A percentile compares a stretch with the other conserved stretches of the same genome.
Evolutionary conservation across 2,113 vertebrate genomes (phyloP).

Genomic region (Campylomormyrus numenius): DNA sequence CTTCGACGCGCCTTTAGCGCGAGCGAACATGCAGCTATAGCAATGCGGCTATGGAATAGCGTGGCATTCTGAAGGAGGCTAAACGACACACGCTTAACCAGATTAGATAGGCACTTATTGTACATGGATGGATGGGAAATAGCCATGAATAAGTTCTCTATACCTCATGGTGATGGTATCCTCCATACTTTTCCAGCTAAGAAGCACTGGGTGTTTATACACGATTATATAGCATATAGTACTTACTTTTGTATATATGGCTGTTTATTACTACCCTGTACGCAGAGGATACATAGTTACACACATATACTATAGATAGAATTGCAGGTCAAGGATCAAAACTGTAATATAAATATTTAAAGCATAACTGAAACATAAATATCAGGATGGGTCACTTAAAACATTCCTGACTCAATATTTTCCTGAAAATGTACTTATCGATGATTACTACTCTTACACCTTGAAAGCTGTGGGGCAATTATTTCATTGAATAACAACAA

Average conservation of each 20-base stretch:
- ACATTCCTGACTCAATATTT: background rate
- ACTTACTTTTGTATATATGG: background rate
- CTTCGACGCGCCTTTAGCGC: background rate
- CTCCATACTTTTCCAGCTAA: background rate
- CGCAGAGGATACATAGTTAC: background rate
- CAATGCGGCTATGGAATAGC: background rate
- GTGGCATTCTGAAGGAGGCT: background rate
- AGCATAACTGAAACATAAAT: background rate
- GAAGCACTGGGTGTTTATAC: background rate
- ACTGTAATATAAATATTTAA: background rate
- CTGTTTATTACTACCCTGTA: background rate
- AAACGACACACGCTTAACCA: background rate
- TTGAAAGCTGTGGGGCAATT: background rate
- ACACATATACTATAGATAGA: background rate
- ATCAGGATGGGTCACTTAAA: background rate
- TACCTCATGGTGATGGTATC: background rate
- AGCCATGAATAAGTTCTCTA: background rate
- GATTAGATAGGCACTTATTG: background rate
- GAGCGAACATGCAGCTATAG: background rate
- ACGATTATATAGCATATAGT: background rate
- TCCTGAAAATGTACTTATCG: background rate
- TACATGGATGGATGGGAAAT: background rate
- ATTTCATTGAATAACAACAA: background rate
- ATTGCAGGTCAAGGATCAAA: background rate
- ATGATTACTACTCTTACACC: background rate